Conservation (phyloP, 1,140 invertebrate genomes). For the Stegodyphus mimosarum region DNA sequence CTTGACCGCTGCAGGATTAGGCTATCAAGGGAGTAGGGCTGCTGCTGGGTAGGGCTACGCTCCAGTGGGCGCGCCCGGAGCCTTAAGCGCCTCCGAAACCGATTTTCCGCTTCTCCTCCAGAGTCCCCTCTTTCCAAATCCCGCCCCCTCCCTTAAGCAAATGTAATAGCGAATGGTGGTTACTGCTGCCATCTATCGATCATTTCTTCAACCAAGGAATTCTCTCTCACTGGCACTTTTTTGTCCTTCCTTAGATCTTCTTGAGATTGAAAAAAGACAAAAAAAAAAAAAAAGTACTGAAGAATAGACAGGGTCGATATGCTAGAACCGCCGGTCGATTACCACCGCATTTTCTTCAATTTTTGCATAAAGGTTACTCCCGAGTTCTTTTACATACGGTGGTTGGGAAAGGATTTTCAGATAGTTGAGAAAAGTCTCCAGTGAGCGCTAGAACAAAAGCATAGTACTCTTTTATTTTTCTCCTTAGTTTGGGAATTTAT, state of each 20-base stretch:
- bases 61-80: constrained; percentile 36
- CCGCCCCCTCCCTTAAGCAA: constrained; percentile 23
- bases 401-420: constrained; percentile 9
- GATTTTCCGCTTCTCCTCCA: constrained; percentile 48
- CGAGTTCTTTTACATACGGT: constrained; percentile 14
- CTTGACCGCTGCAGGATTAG: constrained; percentile 61
- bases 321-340: constrained; percentile 52
- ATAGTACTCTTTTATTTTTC: too few relatives aligned
- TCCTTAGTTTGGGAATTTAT: too few relatives aligned
- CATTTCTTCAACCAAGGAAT: not conserved
- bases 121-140: constrained; percentile 22
- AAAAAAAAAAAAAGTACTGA: not conserved
- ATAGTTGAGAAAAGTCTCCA: too few relatives aligned
- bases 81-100: constrained; percentile 50
- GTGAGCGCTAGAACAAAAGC: too few relatives aligned
- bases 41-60: constrained; percentile 9
- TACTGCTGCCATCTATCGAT: constrained; percentile 45
- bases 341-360: constrained; percentile 44
- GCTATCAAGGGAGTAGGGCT: constrained; percentile 30
- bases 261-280: not conserved
- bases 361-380: constrained; percentile 53
- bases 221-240: not conserved
- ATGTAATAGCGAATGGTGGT: constrained; percentile 26
- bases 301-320: constrained; percentile 37
- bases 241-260: not conserved